A percentile compares a stretch with the other conserved stretches of the same genome.
phyloP scores from a whole-genome alignment of 2,113 vertebrate genomes.

The Lonchura striata region DNA sequence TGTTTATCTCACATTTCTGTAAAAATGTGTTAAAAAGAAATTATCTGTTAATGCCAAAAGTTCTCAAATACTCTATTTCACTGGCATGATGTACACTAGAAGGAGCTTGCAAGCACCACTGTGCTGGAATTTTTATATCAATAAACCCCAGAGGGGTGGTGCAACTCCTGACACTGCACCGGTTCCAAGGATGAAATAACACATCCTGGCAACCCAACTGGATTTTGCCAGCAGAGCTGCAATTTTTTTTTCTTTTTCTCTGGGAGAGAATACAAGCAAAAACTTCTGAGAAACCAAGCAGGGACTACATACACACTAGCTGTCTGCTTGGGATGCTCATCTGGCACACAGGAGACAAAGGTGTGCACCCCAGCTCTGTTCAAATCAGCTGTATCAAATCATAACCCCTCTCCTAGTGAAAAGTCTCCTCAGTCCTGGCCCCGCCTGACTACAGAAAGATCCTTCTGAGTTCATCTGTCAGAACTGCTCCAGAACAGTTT shows the following conservation, averaged over 20 bases:
- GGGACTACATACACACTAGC: fast-evolving
- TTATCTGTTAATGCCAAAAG: background rate
- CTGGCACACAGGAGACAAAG: background rate
- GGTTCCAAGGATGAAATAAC: constrained; percentile 48
- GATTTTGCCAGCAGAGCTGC: background rate
- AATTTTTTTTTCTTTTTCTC: background rate
- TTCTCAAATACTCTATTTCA: constrained; percentile 30
- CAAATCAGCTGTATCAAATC: background rate
- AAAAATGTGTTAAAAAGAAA: constrained; percentile 5
- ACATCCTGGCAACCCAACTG: background rate
- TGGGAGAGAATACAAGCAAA: background rate
- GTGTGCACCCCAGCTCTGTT: fast-evolving
- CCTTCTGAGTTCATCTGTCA: background rate
- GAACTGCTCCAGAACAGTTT: background rate
- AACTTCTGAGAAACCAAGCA: background rate
- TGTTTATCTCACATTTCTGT: constrained; percentile 25
- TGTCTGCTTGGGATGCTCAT: background rate
- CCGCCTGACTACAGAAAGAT: background rate
- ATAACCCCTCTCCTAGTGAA: background rate
- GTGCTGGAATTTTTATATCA: constrained; percentile 47
- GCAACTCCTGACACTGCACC: background rate
- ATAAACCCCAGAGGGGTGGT: constrained; percentile 31
- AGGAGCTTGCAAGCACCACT: background rate
- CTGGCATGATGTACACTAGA: background rate
- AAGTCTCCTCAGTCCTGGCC: background rate